These are phyloP conservation scores for Trematocara marginatum DNA, from an alignment of 2,113 vertebrate genomes.

Conservation along the genomic window DNA sequence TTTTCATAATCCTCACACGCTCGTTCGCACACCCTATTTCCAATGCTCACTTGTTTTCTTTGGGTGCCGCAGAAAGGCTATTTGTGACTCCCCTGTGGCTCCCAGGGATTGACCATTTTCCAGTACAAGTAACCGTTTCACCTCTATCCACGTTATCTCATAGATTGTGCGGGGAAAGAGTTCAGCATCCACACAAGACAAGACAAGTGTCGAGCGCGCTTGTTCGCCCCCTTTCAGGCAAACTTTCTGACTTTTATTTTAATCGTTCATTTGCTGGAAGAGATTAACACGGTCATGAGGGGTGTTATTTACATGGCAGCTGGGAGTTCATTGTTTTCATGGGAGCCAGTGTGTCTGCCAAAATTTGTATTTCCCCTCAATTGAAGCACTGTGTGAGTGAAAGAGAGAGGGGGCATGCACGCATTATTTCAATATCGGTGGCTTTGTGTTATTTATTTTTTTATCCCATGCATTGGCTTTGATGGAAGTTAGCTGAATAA, in stretches of 20 bases:
- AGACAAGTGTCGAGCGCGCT: background rate
- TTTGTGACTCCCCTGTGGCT: background rate
- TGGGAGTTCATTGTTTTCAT: conserved; percentile 54
- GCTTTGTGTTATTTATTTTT: background rate
- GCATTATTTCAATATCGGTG: background rate
- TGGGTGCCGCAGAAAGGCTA: background rate
- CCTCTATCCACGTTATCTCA: background rate
- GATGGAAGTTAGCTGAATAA: background rate
- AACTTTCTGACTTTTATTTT: conserved; percentile 22
- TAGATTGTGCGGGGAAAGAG: background rate
- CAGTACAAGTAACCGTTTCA: background rate
- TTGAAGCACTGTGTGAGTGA: background rate
- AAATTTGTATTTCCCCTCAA: conserved; percentile 51
- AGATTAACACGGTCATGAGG: conserved; percentile 46
- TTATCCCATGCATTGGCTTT: background rate
- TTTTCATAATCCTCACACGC: background rate
- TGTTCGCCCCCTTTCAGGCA: background rate
- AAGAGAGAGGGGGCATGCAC: background rate
- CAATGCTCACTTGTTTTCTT: conserved; percentile 15
- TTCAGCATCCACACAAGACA: background rate
- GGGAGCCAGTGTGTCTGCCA: conserved; percentile 54
- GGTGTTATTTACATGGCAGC: conserved; percentile 52
- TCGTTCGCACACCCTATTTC: conserved; percentile 19
- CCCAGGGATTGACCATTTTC: background rate
- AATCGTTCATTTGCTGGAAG: conserved; percentile 23